A percentile compares a stretch with the other conserved stretches of the same genome.
Conservation (phyloP, 2,797 vertebrate species). For the Pangasius macronema region DNA sequence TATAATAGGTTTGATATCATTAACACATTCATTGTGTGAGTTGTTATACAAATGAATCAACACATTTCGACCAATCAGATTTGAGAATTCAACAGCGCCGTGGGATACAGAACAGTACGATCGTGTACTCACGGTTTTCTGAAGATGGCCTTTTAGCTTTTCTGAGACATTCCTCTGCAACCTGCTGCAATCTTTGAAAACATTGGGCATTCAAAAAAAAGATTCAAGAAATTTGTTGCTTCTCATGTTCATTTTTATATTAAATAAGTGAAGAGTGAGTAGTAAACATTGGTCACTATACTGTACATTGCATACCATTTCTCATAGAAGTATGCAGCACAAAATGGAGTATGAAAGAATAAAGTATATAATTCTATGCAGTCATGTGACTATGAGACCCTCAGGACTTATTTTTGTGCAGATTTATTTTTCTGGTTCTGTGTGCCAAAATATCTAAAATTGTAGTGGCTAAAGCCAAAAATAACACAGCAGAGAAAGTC, state of each 20-base stretch:
- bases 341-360: neutral
- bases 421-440: neutral
- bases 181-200: constrained; percentile 50
- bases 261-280: neutral
- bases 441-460: neutral
- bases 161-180: constrained; percentile 39
- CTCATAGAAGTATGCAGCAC: neutral
- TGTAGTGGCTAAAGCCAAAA: neutral
- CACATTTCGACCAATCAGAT: neutral
- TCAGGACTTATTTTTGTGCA: no score
- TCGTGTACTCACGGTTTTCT: constrained; percentile 44
- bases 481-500: no score
- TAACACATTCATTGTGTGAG: neutral
- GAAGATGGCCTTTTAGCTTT: constrained; percentile 7
- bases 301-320: neutral
- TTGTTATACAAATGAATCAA: neutral
- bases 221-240: neutral
- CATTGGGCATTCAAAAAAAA: neutral
- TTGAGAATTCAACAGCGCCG: neutral
- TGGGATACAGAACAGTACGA: neutral
- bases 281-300: neutral
- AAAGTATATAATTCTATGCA: neutral
- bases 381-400: neutral
- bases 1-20: neutral
- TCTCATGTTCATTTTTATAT: no score